Base-by-base conservation (phyloP, 1,140 invertebrate genomes). In the Macrobrachium rosenbergii region DNA sequence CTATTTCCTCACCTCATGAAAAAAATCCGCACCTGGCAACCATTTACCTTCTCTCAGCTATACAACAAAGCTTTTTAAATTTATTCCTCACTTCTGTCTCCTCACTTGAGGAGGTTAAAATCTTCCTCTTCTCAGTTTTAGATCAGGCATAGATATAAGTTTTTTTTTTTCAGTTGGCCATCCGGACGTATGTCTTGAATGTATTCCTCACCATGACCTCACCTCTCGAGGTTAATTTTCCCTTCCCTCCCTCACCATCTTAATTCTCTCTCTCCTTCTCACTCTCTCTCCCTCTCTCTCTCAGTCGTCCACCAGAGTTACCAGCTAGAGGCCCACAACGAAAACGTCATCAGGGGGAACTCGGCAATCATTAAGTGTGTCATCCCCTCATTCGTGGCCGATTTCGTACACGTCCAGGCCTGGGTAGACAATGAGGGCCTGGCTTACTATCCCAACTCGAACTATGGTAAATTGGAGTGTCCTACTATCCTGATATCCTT, bases 301-400 rank as follows among this genome's bases (percentile, higher is more conserved):
- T 62, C 58, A 76, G 72, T 84, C 59, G 82, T 84, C 28, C 58
- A 60, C 14, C 72, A 84, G 81, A 16, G n/a, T 23, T 82, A 73
- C 81, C 67, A 72, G 67, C 59, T 72, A 23, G 81, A 82, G 45
- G 81, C 81, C 2, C 64, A 82, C 67, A 82, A 82, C 28, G 81
- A 82, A 37, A 59, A 72, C 12, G 81, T 82, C 45, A 82, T 82
- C 45, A 67, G 64, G 17, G 80, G 80, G n/a, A 98, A 98, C 92
- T 95, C 96, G 73, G 97, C 96, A 78, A 95, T 98, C 85, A 93
- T 98, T 90, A 97, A 97, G 92, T 98, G 97, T 93, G 95, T 95
- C 90, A 96, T 98, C 90, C 97, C 97, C 28, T 96, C 96, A 60
- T 98, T 97, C 92, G 96, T 98, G 73, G 96, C 96, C 72, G 97